Percentiles rank a stretch among this genome's conserved stretches.
Evolutionary conservation across 30 jellyfish, hydroid and myxozoan species (phyloP).

Genomic region (Morbakka virulenta): DNA sequence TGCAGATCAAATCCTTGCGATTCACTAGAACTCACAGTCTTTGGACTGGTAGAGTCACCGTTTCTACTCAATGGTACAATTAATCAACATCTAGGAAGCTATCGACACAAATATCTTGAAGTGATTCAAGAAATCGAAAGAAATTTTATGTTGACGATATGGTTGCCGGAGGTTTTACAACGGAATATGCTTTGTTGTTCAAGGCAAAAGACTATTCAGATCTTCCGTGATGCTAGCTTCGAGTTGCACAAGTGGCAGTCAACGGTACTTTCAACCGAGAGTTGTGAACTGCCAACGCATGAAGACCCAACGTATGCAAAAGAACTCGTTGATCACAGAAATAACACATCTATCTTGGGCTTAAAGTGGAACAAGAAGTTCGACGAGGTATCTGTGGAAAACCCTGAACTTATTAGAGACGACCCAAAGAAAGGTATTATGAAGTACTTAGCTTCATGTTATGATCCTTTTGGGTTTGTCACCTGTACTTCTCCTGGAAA

Average conservation of each 20-base stretch:
- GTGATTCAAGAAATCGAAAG: conserved; percentile 8
- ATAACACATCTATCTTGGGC: conserved; percentile 45
- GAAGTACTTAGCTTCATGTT: conserved; percentile 21
- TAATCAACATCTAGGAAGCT: conserved; percentile 50
- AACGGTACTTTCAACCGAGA: conserved; percentile 16
- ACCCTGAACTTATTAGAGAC: conserved; percentile 10
- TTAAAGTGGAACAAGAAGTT: conserved; percentile 53
- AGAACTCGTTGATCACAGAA: conserved; percentile 32
- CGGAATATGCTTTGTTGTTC: conserved; percentile 1
- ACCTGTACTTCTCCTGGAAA: conserved; percentile 42
- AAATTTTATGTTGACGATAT: conserved; percentile 52
- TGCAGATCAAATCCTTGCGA: conserved; percentile 15
- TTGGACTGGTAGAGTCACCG: conserved; percentile 53
- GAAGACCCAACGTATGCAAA: conserved; percentile 50
- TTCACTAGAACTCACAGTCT: conserved; percentile 48
- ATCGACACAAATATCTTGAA: neutral
- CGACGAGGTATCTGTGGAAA: conserved; percentile 40
- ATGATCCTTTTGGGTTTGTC: conserved; percentile 62
- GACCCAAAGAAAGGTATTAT: conserved; percentile 25
- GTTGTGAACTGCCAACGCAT: neutral
- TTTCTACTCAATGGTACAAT: conserved; percentile 54
- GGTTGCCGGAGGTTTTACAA: conserved; percentile 5
- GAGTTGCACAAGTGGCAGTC: conserved; percentile 66
- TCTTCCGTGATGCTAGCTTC: conserved; percentile 47
- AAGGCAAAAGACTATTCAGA: conserved; percentile 24